Evolutionary conservation across 1,140 invertebrate species (phyloP), one percentile per base, ranked within the genome.

Genomic region (Odontomachus brunneus): DNA sequence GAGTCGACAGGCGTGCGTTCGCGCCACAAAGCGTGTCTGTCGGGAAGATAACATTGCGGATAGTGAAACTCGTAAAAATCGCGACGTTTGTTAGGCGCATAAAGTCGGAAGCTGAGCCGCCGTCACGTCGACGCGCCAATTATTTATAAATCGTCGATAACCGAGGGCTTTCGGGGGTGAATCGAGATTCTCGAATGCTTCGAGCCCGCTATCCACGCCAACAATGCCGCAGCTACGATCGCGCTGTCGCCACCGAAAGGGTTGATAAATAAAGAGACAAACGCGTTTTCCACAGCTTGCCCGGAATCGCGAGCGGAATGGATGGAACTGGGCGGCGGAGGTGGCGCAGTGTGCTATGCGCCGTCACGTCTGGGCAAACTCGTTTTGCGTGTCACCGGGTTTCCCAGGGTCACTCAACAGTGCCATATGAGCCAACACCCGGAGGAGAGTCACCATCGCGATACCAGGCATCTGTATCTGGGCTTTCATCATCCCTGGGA

Each of bases 401-500:
- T 89, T 83, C 94, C 94, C 26, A 91, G 90, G 74, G 91, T 93
- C 76, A 88, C 86, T 78, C 89, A 91, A 78, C 88, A 90, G 71
- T 90, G 87, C 71, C 86, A 90, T 63, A 87, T 90, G 75, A 84
- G 78, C 76, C 85, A 72, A 81, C 76, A 83, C 57, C 87, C 86
- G 67, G 88, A 89, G 73, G 89, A 91, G 60, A 82, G 86, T 72
- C 90, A 90, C 87, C 92, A 92, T 74, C 88, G 89, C 15, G 93
- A 94, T 69, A 91, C 91, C 17, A 89, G 93, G 38, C 94, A 94
- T 86, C 89, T 96, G 12, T 96, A 96, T 85, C 93, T 96, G 0
- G 96, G 96, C 33, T 96, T 96, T 87, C 95, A 95, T 80, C 95
- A 95, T 72, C 93, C 95, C 49, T 96, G 95, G 95, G 96, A 96